A percentile compares a stretch with the other conserved stretches of the same genome.
Evolutionary conservation across 2,113 vertebrate genomes (phyloP).

Genomic region (Triplophysa dalaica): DNA sequence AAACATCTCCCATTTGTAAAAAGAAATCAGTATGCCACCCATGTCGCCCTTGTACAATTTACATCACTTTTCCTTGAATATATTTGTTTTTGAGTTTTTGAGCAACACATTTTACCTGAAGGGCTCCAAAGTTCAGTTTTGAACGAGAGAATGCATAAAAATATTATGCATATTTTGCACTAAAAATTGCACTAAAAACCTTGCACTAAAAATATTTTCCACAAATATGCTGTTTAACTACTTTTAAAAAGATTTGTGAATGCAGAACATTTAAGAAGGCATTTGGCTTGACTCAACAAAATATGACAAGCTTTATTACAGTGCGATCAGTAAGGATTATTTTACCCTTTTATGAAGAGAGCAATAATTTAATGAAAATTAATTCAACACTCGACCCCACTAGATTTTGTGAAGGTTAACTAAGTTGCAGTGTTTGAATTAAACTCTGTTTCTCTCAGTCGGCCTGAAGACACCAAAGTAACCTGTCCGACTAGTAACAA

Average conservation of each 20-base stretch:
- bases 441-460: not conserved
- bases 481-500: not conserved
- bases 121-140: not conserved
- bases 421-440: slow-evolving; percentile 17
- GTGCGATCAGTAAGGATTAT: slow-evolving; percentile 17
- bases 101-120: not conserved
- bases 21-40: not conserved
- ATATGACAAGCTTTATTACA: slow-evolving; percentile 32
- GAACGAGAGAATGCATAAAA: not conserved
- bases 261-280: not conserved
- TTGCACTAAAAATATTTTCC: not conserved
- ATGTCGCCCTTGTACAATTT: not conserved
- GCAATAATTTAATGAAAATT: not conserved
- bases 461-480: not conserved
- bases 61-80: slow-evolving; percentile 6
- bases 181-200: no score
- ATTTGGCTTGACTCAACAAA: slow-evolving; percentile 19
- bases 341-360: slow-evolving; percentile 12
- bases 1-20: not conserved
- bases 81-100: not conserved
- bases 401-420: slow-evolving; percentile 21
- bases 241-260: slow-evolving; percentile 15
- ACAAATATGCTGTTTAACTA: not conserved
- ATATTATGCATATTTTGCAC: no score
- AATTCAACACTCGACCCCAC: slow-evolving; percentile 12